Base-by-base conservation (phyloP, 2,797 vertebrate species). In the Pelodytes ibericus region DNA sequence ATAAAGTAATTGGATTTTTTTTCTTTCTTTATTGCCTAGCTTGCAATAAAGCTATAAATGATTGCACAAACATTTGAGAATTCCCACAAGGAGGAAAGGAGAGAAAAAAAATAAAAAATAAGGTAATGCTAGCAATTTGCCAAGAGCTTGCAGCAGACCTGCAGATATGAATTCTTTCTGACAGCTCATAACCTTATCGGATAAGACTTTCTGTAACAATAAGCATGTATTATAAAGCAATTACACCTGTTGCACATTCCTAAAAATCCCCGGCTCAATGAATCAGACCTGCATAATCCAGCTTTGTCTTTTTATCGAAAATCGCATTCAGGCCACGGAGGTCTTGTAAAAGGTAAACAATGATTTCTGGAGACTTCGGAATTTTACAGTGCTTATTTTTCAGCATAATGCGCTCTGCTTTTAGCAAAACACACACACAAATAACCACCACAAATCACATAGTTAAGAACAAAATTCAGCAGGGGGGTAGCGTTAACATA, bases 1-100 rank as follows among this genome's bases (percentile, higher is more conserved):
- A 86, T 85, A 81, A 90, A 88, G 78, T 88, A 91, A 91, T 83
- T 91, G 83, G 77, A 89, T 87, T 91, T 84, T n/a, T n/a, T 73
- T 84, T 86, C 76, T 68, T 76, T 82, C 81, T 83, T 86, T 83
- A 84, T 81, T 85, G 83, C 75, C 78, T 83, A 74, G 80, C 83
- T 83, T 81, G 82, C 81, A 88, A 84, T 87, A 88, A 84, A 83
- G 80, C 74, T 81, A 84, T 83, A 82, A 84, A 87, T 83, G 80
- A 84, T 16, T 86, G 58, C 68, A 83, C 80, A 88, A 89, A 84
- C 77, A 85, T 82, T 82, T 84, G 53, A 85, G 80, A 88, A 83
- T 79, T 86, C 80, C 65, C 78, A 80, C 77, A 78, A 69, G 77
- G 71, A n/a, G 79, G 82, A 75, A 84, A 86, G 20, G 20, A 53